Conservation (phyloP, 2,888 invertebrate genomes). For the Crocallis elinguaria region DNA sequence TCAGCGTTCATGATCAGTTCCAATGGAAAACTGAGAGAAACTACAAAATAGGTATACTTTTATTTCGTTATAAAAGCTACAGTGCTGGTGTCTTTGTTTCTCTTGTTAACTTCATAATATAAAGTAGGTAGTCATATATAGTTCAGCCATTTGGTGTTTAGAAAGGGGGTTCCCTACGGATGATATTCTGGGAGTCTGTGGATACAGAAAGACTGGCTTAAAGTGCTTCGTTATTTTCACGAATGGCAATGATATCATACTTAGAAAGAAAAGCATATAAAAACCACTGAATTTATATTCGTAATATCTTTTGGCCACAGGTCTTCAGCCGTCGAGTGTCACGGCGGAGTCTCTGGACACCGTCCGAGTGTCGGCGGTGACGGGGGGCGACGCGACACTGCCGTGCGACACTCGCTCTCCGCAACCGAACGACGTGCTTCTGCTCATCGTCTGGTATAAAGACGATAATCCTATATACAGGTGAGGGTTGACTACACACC, state of each 20-base stretch:
- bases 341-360: slow-evolving; percentile 83
- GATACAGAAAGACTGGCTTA: too few species aligned
- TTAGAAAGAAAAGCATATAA: too few species aligned
- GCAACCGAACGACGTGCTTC: slow-evolving; percentile 90
- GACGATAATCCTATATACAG: slow-evolving; percentile 96
- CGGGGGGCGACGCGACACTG: slow-evolving; percentile 91
- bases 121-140: too few species aligned
- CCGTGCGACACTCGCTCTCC: slow-evolving; percentile 94
- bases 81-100: too few species aligned
- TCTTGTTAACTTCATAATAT: too few species aligned
- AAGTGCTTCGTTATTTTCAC: background rate
- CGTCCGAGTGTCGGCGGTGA: slow-evolving; percentile 88
- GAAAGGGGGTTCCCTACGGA: too few species aligned
- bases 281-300: background rate
- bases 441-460: slow-evolving; percentile 96
- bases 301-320: slow-evolving; percentile 47
- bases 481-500: slow-evolving; percentile 69
- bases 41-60: slow-evolving; percentile 1
- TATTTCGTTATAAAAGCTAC: background rate
- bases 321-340: slow-evolving; percentile 62
- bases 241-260: too few species aligned
- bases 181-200: too few species aligned
- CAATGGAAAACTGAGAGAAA: slow-evolving; percentile 4
- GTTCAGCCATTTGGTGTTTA: too few species aligned
- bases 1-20: slow-evolving; percentile 12